A percentile compares a stretch with the other conserved stretches of the same genome.
Conservation (phyloP, 2,113 vertebrate species). For the Fukomys damarensis region DNA sequence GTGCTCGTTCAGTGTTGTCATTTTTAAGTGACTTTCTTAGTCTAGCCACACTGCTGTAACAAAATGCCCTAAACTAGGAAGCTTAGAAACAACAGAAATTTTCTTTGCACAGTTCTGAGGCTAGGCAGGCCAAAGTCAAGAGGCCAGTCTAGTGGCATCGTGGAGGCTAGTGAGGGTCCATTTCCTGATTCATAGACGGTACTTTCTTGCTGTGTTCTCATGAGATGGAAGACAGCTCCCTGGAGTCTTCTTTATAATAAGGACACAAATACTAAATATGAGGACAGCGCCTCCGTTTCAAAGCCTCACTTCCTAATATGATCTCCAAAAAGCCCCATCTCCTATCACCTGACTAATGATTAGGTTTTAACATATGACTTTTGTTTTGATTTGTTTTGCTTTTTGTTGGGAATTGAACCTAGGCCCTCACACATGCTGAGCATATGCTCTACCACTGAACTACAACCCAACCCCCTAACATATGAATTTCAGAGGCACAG, state of each 20-base stretch:
- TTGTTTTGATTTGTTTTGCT: not conserved
- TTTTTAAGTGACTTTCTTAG: not conserved
- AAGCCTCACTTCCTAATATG: not conserved
- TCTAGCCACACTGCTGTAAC: not conserved
- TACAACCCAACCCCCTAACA: not conserved
- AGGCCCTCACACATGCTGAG: not conserved
- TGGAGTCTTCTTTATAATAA: not conserved
- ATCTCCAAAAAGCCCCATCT: not conserved
- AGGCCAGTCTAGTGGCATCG: not conserved
- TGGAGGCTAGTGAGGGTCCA: not conserved
- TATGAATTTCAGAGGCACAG: not conserved
- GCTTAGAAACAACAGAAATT: not conserved
- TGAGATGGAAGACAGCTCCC: not conserved
- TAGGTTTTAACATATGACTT: not conserved
- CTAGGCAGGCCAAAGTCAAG: not conserved
- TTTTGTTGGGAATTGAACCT: not conserved
- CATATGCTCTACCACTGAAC: not conserved
- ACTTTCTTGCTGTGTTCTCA: not conserved
- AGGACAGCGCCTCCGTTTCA: not conserved
- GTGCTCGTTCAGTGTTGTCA: not conserved
- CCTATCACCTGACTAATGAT: not conserved
- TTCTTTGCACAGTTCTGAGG: not conserved
- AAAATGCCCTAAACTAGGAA: not conserved
- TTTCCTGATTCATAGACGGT: not conserved
- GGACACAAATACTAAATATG: not conserved